Percentiles rank a stretch among this genome's conserved stretches.
Conservation (phyloP, 2,888 invertebrate genomes). For the Sepioteuthis lessoniana region DNA sequence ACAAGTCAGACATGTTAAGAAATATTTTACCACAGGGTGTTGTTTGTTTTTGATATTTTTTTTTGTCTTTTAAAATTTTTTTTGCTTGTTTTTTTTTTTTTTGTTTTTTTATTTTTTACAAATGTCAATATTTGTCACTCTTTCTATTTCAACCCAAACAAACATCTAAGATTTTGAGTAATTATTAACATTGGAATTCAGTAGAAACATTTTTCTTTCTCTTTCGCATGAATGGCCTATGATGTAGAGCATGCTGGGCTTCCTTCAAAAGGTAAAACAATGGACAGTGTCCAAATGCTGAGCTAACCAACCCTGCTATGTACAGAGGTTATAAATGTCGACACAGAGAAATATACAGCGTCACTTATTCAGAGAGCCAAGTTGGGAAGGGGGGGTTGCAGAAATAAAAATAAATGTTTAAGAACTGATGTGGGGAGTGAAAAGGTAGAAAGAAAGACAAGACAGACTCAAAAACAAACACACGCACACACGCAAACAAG, state of each 20-base stretch:
- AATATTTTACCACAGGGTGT: not conserved
- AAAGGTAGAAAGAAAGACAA: not conserved
- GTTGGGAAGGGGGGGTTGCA: not conserved
- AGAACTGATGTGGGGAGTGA: not conserved
- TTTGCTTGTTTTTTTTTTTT: not conserved
- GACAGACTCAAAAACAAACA: not conserved
- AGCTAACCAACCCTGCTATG: constrained; percentile 3
- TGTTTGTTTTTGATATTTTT: not conserved
- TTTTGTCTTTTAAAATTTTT: not conserved
- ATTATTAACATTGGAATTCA: not conserved
- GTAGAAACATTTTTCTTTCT: not conserved
- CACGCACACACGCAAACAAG: not conserved
- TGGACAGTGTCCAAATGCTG: not conserved
- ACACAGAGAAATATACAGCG: constrained; percentile 17
- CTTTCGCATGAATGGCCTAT: not conserved
- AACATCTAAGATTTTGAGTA: not conserved
- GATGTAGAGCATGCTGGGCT: not conserved
- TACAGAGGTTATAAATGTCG: constrained; percentile 11
- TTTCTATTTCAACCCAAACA: constrained; percentile 33
- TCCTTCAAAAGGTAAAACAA: not conserved
- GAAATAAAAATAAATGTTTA: not conserved
- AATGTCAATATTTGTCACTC: not conserved
- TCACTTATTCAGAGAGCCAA: constrained; percentile 23
- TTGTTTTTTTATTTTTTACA: not conserved
- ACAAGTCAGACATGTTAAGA: constrained; percentile 4